Conservation (phyloP, 2,113 vertebrate species). For the Callipepla californica region DNA sequence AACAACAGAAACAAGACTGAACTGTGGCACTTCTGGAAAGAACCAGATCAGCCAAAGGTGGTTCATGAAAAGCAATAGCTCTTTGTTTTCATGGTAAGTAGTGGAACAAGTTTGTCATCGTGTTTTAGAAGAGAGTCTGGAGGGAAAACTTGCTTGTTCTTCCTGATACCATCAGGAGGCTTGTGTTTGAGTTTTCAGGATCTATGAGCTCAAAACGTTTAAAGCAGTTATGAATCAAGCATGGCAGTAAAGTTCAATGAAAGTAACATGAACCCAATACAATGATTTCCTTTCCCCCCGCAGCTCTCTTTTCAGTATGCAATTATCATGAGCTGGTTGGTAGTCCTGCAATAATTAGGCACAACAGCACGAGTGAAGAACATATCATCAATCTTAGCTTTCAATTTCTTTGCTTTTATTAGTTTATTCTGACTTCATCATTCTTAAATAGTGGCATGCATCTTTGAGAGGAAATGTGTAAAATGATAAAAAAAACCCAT, state of each 20-base stretch:
- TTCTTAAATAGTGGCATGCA: neutral
- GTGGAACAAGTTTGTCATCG: neutral
- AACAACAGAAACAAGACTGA: neutral
- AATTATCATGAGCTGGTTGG: conserved; percentile 33
- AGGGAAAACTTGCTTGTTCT: neutral
- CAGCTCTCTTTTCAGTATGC: conserved; percentile 9
- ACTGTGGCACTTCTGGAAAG: neutral
- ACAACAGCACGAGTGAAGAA: conserved; percentile 35
- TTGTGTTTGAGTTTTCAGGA: conserved; percentile 1
- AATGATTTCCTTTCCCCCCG: neutral
- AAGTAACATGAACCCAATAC: conserved; percentile 2
- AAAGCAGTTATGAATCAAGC: conserved; percentile 23
- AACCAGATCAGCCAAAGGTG: neutral
- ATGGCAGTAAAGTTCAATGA: conserved; percentile 2
- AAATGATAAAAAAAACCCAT: neutral
- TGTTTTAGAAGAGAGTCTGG: neutral
- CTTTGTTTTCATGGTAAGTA: neutral
- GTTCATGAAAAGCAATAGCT: neutral
- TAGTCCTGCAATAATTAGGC: conserved; percentile 19
- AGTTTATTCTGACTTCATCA: neutral
- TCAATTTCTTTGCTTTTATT: conserved; percentile 8
- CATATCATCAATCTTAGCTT: conserved; percentile 17
- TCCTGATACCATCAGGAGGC: neutral
- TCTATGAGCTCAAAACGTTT: neutral
- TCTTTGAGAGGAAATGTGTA: neutral